These are phyloP conservation scores for Noturus placidus DNA, from an alignment of 2,113 vertebrate species.

Conservation along the genomic window DNA sequence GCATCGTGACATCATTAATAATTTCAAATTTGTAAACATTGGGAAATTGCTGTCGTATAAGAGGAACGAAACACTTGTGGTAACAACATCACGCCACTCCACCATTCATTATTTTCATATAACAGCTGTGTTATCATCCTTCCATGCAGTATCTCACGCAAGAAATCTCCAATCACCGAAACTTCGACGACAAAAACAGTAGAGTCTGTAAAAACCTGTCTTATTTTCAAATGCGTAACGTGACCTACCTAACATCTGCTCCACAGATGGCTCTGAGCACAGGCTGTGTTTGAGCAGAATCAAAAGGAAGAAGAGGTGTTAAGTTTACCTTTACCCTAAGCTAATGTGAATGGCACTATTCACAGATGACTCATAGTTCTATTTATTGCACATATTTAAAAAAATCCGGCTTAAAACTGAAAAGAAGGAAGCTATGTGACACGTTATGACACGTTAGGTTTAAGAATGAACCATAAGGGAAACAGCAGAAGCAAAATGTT, in stretches of 20 bases:
- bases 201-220: neutral
- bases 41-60: neutral
- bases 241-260: slow-evolving; percentile 40
- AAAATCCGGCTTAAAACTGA: neutral
- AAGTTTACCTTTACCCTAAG: slow-evolving; percentile 3
- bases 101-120: neutral
- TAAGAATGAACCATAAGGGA: neutral
- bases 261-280: slow-evolving; percentile 26
- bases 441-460: neutral
- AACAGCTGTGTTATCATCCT: neutral
- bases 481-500: no score
- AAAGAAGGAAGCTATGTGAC: neutral
- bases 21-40: neutral
- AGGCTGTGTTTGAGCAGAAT: slow-evolving; percentile 11
- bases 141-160: neutral
- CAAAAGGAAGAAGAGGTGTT: slow-evolving; percentile 6
- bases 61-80: neutral
- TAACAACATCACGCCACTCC: neutral
- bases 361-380: slow-evolving; percentile 32
- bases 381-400: slow-evolving; percentile 4
- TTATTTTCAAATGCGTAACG: slow-evolving; percentile 11
- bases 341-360: neutral
- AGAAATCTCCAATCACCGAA: neutral
- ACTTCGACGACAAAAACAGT: neutral
- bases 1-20: neutral